Percentiles rank a stretch among this genome's conserved stretches.
Conservation (phyloP, 1,140 invertebrate species). For the Cephus cinctus region DNA sequence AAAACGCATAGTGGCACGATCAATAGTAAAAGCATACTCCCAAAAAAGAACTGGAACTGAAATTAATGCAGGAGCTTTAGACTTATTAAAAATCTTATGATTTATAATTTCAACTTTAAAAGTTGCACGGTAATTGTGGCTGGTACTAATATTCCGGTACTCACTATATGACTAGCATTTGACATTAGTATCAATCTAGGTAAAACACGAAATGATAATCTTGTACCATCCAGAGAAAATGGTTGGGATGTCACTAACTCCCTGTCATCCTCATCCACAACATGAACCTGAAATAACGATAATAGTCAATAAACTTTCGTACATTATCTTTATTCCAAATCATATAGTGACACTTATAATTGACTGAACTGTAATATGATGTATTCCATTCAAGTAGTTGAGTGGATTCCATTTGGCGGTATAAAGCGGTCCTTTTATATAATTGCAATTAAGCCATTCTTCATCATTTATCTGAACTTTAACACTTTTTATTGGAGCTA, state of each 20-base stretch:
- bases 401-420: conserved; percentile 69
- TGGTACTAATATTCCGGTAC: conserved; percentile 38
- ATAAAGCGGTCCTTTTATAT: conserved; percentile 70
- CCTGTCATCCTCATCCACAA: conserved; percentile 63
- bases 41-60: conserved; percentile 72
- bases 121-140: conserved; percentile 10
- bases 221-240: conserved; percentile 76
- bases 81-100: conserved; percentile 4
- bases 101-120: no score
- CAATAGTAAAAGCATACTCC: conserved; percentile 60
- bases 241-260: conserved; percentile 62
- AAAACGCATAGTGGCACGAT: conserved; percentile 66
- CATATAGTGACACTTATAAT: neutral
- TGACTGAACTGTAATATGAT: conserved; percentile 65
- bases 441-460: conserved; percentile 63
- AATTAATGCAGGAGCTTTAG: conserved; percentile 29
- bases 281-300: conserved; percentile 57
- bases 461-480: conserved; percentile 66
- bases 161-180: conserved; percentile 71
- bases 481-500: conserved; percentile 62
- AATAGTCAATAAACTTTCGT: conserved; percentile 14
- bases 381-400: conserved; percentile 66
- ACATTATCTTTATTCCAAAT: no score
- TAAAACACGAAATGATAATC: conserved; percentile 65
- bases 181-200: conserved; percentile 73